Percentiles rank a stretch among this genome's conserved stretches.
These are phyloP conservation scores for Megastigmus dorsalis DNA, from an alignment of 2,888 invertebrate species.

Conservation along the genomic window DNA sequence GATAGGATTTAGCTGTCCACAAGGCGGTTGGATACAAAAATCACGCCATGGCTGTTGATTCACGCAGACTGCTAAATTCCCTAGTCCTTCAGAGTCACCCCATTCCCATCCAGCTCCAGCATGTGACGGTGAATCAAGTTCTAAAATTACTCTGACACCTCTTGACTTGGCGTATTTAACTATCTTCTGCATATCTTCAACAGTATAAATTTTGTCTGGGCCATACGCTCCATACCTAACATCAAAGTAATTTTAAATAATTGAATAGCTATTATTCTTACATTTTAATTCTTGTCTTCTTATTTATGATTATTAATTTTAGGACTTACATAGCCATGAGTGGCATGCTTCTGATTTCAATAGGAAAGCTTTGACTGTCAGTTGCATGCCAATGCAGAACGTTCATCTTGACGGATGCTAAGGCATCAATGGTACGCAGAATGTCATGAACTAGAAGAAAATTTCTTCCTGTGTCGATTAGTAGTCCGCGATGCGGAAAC, in stretches of 20 bases:
- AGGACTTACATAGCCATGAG: conserved; percentile 76
- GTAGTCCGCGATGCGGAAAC: conserved; percentile 89
- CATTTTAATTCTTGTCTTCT: not conserved
- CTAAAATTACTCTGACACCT: conserved; percentile 90
- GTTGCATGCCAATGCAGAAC: conserved; percentile 95
- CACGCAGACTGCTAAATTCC: conserved; percentile 81
- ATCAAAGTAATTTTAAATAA: conserved; percentile 11
- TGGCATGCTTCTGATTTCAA: conserved; percentile 84
- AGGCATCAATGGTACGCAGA: conserved; percentile 85
- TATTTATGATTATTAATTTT: not conserved
- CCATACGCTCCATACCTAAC: conserved; percentile 85
- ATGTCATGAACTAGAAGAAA: conserved; percentile 85
- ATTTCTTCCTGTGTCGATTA: conserved; percentile 93
- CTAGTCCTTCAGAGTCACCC: conserved; percentile 79
- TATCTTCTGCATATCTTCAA: conserved; percentile 80
- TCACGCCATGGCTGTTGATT: conserved; percentile 83
- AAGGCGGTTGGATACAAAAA: conserved; percentile 88
- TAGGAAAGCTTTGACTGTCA: conserved; percentile 94
- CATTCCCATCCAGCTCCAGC: conserved; percentile 89
- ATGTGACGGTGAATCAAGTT: conserved; percentile 93
- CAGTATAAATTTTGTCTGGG: conserved; percentile 80
- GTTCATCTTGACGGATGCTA: conserved; percentile 92
- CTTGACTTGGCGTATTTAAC: conserved; percentile 85
- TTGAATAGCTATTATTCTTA: not conserved
- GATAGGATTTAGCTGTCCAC: conserved; percentile 88